Evolutionary conservation across 2,113 vertebrate genomes (phyloP).

Genomic region (Tetraodon nigroviridis): DNA sequence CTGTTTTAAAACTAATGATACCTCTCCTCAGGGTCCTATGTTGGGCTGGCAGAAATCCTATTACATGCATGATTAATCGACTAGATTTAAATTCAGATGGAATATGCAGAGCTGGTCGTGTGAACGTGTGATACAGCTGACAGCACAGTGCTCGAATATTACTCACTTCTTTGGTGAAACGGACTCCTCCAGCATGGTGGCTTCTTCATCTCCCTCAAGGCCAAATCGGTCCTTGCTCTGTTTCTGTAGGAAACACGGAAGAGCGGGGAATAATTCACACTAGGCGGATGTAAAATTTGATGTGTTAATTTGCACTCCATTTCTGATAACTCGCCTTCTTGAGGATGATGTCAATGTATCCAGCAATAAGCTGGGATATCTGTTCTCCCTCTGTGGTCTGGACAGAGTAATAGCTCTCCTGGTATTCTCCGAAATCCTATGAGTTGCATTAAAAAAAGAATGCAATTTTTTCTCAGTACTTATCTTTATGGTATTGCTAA

Average conservation of each 20-base stretch:
- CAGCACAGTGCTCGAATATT: constrained; percentile 9
- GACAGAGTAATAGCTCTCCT: constrained; percentile 98
- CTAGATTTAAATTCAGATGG: constrained; percentile 30
- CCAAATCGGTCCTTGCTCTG: constrained; percentile 99
- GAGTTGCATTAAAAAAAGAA: constrained; percentile 1
- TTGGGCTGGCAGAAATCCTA: constrained; percentile 45
- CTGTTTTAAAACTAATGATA: constrained; percentile 24
- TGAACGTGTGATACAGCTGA: constrained; percentile 27
- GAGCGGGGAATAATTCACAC: not conserved
- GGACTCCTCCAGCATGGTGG: constrained; percentile 97
- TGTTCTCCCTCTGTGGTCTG: constrained; percentile 98
- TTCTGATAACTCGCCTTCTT: constrained; percentile 83
- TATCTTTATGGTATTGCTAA: constrained; percentile 24
- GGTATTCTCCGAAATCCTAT: constrained; percentile 98
- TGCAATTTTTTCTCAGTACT: constrained; percentile 6
- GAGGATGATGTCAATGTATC: constrained; percentile 98
- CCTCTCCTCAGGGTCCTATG: constrained; percentile 14
- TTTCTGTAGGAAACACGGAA: constrained; percentile 75
- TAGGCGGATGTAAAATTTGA: not conserved
- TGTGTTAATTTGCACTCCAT: not conserved
- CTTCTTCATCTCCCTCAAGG: constrained; percentile 95
- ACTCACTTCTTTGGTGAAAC: constrained; percentile 97
- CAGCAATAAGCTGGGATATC: constrained; percentile 97
- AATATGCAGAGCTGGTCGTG: constrained; percentile 21
- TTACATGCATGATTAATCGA: constrained; percentile 49